phyloP scores from a whole-genome alignment of 2,888 invertebrate genomes.

The Platycheirus rosarum region DNA sequence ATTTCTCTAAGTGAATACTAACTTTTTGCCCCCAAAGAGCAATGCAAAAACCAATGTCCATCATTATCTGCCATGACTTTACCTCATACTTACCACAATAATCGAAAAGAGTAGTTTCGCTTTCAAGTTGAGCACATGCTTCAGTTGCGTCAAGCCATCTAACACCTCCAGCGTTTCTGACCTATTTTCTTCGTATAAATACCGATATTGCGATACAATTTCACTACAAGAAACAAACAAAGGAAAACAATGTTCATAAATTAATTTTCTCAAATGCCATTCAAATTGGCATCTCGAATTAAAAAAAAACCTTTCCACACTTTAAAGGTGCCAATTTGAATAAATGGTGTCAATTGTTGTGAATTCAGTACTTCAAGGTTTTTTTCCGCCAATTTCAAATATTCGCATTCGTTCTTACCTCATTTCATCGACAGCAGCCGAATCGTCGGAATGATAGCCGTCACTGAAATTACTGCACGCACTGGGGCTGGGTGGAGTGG shows the following conservation, averaged over 20 bases:
- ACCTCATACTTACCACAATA: slow-evolving; percentile 90
- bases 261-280: slow-evolving; percentile 18
- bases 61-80: slow-evolving; percentile 17
- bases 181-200: slow-evolving; percentile 92
- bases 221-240: slow-evolving; percentile 83
- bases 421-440: slow-evolving; percentile 80
- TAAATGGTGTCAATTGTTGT: slow-evolving; percentile 62
- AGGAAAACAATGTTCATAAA: slow-evolving; percentile 3
- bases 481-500: slow-evolving; percentile 82
- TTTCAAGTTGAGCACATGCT: slow-evolving; percentile 94
- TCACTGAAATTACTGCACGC: slow-evolving; percentile 87
- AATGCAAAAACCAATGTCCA: slow-evolving; percentile 46
- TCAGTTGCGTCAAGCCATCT: slow-evolving; percentile 90
- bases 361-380: too few relatives aligned
- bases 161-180: slow-evolving; percentile 94
- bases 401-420: too few relatives aligned
- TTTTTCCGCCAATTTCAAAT: too few relatives aligned
- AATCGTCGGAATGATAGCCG: slow-evolving; percentile 93
- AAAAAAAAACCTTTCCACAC: slow-evolving; percentile 28
- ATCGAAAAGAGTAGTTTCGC: slow-evolving; percentile 97
- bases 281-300: slow-evolving; percentile 19
- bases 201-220: slow-evolving; percentile 91
- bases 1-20: slow-evolving; percentile 18
- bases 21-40: slow-evolving; percentile 22
- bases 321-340: slow-evolving; percentile 39